These are phyloP conservation scores for Melanerpes aurifrons DNA, from an alignment of 2,113 vertebrate genomes.

Conservation along the genomic window DNA sequence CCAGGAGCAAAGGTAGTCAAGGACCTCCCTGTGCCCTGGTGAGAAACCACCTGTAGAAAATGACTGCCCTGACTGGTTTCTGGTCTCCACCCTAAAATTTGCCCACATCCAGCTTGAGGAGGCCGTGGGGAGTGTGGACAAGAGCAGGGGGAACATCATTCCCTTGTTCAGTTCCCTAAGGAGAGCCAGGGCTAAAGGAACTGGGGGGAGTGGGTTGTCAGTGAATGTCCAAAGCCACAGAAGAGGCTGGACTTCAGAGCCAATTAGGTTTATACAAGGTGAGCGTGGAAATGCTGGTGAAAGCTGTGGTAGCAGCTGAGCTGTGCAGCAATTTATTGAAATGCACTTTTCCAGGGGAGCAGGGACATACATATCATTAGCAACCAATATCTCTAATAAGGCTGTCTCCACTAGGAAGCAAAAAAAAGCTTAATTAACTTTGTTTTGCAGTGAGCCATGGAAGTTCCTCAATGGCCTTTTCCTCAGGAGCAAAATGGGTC, in stretches of 20 bases:
- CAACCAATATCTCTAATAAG: slow-evolving; percentile 62
- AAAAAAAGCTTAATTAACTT: slow-evolving; percentile 71
- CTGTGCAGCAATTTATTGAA: slow-evolving; percentile 53
- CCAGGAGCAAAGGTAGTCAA: background rate
- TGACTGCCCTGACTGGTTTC: fast-evolving
- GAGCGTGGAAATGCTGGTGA: background rate
- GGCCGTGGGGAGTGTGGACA: too few relatives aligned
- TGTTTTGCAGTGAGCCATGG: background rate
- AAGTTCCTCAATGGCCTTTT: slow-evolving; percentile 11
- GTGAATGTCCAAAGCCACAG: background rate
- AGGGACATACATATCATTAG: slow-evolving; percentile 46
- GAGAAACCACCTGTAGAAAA: background rate
- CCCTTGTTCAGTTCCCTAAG: fast-evolving
- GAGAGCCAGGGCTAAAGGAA: background rate
- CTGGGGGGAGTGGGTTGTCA: background rate
- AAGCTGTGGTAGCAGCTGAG: slow-evolving; percentile 53
- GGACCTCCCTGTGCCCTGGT: fast-evolving
- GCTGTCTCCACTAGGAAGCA: slow-evolving; percentile 55
- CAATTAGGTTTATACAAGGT: slow-evolving; percentile 2
- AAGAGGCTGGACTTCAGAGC: background rate
- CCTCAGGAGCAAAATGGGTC: slow-evolving; percentile 8
- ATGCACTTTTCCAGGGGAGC: slow-evolving; percentile 52
- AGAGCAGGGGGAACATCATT: background rate
- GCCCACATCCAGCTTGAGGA: background rate
- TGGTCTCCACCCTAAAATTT: background rate